These are phyloP conservation scores for Drosophila niveifrons DNA, from an alignment of 2,888 invertebrate species.

Conservation along the genomic window DNA sequence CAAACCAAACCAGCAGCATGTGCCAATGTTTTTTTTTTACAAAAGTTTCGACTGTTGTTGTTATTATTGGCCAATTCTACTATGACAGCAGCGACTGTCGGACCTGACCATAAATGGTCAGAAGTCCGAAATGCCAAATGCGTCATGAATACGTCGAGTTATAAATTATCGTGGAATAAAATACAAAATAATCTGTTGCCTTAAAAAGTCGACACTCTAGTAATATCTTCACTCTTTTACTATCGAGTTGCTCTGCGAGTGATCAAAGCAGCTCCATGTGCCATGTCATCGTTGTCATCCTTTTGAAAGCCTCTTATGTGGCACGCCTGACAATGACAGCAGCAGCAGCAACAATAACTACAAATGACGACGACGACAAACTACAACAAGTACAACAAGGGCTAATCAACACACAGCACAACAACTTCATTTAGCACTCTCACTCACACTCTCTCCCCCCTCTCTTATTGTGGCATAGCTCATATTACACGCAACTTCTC, in stretches of 20 bases:
- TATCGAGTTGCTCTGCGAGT: conserved; percentile 22
- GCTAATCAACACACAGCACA: conserved; percentile 50
- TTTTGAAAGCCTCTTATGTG: conserved; percentile 62
- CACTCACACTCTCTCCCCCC: background rate
- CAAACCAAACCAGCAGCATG: conserved; percentile 67
- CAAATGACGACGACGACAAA: conserved; percentile 25
- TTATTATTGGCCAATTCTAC: conserved; percentile 64
- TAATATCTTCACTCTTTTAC: conserved; percentile 15
- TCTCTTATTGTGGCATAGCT: conserved; percentile 47
- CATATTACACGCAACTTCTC: conserved; percentile 72
- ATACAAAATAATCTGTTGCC: conserved; percentile 7
- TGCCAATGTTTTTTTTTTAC: conserved; percentile 44
- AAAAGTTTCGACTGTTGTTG: conserved; percentile 28
- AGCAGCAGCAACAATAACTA: conserved; percentile 34
- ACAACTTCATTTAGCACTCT: conserved; percentile 68
- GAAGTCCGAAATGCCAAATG: conserved; percentile 70
- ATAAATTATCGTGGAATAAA: conserved; percentile 14
- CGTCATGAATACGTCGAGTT: conserved; percentile 38
- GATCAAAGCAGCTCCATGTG: conserved; percentile 38
- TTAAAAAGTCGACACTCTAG: background rate
- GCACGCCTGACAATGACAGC: conserved; percentile 51
- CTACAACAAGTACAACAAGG: conserved; percentile 22
- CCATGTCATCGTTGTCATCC: conserved; percentile 63
- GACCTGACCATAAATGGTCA: conserved; percentile 64
- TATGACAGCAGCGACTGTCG: conserved; percentile 47